Evolutionary conservation across 2,797 vertebrate genomes (phyloP), one percentile per base, ranked within the genome.

Genomic region (Tadarida brasiliensis): DNA sequence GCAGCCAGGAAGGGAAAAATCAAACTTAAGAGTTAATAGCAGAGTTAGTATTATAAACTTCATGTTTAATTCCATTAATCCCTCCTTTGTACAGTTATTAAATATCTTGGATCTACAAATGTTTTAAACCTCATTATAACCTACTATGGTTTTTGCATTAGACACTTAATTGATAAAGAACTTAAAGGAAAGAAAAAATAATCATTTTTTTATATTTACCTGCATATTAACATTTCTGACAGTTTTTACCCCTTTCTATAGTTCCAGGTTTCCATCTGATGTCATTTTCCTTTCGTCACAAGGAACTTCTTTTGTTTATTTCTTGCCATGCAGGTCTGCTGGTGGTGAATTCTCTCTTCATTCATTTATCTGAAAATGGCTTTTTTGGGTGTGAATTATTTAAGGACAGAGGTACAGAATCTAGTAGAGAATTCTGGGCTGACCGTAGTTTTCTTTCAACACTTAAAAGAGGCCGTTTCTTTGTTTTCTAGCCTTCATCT

Each of bases 361-460:
- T 84, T 94, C 4, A 19, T 49, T 86, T 95, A 54, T 54, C 82
- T 89, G 44, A 87, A 87, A 89, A 51, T 68, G 74, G 5, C 81
- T 71, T 82, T 81, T 71, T 8, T 10, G 35, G 33, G 47, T 22
- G 20, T 44, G 59, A 22, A 68, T 80, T 91, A 90, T 93, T 91
- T 73, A 87, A 93, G n/a, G 81, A n/a, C 39, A 26, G 57, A 85
- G 35, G 24, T 91, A 61, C 0, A 76, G 39, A 85, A 95, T 73
- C 56, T 57, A 33, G 65, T 63, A 51, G 59, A 86, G 68, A 54
- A 90, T 86, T 86, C 47, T 70, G 20, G 47, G 8, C 67, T 87
- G 30, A 20, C 20, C 17, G 2, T 67, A 86, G 49, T 93, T 95
- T 97, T 81, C 59, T 91, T 81, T 94, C 35, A 90, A 22, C 67